Evolutionary conservation across 2,797 vertebrate genomes (phyloP).

Genomic region (Delichon dasypus): DNA sequence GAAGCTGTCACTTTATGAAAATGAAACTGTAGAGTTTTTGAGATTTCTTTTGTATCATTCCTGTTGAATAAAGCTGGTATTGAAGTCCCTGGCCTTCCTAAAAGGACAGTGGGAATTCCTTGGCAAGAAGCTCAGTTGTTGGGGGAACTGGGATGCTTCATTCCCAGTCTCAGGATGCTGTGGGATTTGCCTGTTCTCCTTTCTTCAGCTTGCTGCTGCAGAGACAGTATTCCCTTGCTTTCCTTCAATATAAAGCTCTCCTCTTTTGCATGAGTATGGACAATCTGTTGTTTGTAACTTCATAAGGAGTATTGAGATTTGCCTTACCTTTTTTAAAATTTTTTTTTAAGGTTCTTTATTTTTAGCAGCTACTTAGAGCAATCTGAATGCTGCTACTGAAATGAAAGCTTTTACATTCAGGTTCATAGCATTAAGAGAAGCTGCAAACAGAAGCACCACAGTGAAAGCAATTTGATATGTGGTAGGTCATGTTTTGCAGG

Average conservation of each 20-base stretch:
- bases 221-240: background rate
- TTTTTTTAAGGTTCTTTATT: background rate
- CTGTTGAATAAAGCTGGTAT: conserved; percentile 19
- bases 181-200: background rate
- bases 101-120: conserved; percentile 41
- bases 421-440: background rate
- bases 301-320: background rate
- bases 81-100: background rate
- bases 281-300: background rate
- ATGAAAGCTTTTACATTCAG: background rate
- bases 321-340: background rate
- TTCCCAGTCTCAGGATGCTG: background rate
- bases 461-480: background rate
- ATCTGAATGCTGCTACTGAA: background rate
- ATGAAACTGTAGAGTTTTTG: conserved; percentile 15
- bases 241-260: background rate
- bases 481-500: background rate
- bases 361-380: background rate
- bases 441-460: background rate
- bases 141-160: background rate
- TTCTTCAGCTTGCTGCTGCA: background rate
- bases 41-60: background rate
- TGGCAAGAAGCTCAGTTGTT: conserved; percentile 43
- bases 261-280: background rate
- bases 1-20: conserved; percentile 10